phyloP scores from a whole-genome alignment of 2,797 vertebrate genomes.

The Loris lydekkerianus region DNA sequence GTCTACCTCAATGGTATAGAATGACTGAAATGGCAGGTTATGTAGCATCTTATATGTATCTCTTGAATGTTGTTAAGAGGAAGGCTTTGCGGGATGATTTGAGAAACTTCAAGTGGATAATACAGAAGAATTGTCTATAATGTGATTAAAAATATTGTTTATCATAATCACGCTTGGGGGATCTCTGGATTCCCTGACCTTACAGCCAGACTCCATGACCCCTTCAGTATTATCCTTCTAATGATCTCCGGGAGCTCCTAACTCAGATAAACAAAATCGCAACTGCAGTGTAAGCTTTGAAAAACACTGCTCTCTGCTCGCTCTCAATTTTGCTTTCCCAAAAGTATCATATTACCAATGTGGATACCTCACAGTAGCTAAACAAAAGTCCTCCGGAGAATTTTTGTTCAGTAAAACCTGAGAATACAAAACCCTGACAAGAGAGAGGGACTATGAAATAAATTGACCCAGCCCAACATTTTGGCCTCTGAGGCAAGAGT shows the following conservation, averaged over 20 bases:
- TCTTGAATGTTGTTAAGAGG: neutral
- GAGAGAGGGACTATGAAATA: neutral
- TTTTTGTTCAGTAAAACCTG: neutral
- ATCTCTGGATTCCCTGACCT: neutral
- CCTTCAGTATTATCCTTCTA: neutral
- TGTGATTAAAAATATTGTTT: neutral
- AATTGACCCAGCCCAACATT: neutral
- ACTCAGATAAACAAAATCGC: neutral
- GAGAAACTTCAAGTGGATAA: neutral
- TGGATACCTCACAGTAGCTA: neutral
- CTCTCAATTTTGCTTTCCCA: neutral
- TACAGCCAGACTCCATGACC: neutral
- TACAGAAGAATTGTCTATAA: neutral
- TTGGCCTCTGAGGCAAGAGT: neutral
- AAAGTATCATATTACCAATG: neutral
- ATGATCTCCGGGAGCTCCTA: neutral
- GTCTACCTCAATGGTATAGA: neutral
- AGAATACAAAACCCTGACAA: neutral
- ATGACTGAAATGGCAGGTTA: neutral
- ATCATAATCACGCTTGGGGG: neutral
- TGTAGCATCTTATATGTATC: neutral
- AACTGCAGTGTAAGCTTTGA: neutral
- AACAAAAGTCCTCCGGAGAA: neutral
- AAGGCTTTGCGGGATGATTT: neutral
- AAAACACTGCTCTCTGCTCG: neutral